A percentile compares a stretch with the other conserved stretches of the same genome.
These are phyloP conservation scores for Teleopsis dalmanni DNA, from an alignment of 1,140 invertebrate genomes.

Conservation along the genomic window DNA sequence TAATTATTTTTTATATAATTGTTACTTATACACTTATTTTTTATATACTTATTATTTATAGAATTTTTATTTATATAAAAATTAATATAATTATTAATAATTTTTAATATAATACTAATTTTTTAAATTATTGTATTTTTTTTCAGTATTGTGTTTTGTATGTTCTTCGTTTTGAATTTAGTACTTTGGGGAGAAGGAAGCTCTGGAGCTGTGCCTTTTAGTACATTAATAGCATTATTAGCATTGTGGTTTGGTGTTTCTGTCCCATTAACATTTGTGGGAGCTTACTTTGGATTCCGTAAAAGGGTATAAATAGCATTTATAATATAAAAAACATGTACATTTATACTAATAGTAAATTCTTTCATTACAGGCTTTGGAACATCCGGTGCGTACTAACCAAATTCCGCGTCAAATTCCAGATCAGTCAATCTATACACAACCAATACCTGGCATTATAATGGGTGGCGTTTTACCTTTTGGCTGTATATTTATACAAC, in stretches of 20 bases:
- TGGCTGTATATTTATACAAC: constrained; percentile 98
- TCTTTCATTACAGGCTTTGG: constrained; percentile 62
- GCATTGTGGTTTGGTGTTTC: constrained; percentile 98
- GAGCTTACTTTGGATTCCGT: constrained; percentile 96
- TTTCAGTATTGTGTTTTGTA: constrained; percentile 80
- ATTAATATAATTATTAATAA: background rate
- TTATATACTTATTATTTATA: too few relatives aligned
- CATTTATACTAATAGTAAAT: background rate
- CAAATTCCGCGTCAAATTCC: constrained; percentile 98
- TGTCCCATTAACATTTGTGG: constrained; percentile 93
- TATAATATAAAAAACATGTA: background rate
- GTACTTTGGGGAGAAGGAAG: constrained; percentile 91
- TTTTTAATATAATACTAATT: constrained; percentile 9
- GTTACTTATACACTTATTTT: too few relatives aligned
- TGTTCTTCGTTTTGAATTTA: constrained; percentile 96
- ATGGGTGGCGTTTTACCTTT: constrained; percentile 99
- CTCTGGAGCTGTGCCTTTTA: constrained; percentile 94
- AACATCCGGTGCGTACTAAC: constrained; percentile 96
- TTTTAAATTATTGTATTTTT: too few relatives aligned
- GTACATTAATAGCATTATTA: constrained; percentile 92
- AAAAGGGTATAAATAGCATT: constrained; percentile 70
- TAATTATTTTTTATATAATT: too few relatives aligned
- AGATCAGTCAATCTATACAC: constrained; percentile 94
- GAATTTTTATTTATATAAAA: too few relatives aligned
- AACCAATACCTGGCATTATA: constrained; percentile 82